A percentile compares a stretch with the other conserved stretches of the same genome.
phyloP scores from a whole-genome alignment of 2,113 vertebrate species.

The Erythrocercus mccallii region DNA sequence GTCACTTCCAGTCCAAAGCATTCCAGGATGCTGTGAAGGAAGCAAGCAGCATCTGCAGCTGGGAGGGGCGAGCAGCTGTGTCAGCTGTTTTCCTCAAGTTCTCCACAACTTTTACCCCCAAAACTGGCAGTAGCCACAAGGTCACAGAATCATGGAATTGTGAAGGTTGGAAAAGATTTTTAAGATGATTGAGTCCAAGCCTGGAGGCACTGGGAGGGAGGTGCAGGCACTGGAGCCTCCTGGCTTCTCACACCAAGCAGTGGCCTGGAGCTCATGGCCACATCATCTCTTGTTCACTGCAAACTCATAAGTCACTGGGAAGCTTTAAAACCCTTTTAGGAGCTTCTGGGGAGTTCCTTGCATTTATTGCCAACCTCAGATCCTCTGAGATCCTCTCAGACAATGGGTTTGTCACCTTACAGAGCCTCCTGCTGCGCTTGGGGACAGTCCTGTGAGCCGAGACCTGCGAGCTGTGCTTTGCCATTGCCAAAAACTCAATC shows the following conservation, averaged over 20 bases:
- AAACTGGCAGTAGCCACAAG: not conserved
- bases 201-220: not conserved
- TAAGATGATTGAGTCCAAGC: not conserved
- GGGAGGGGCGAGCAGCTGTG: not conserved
- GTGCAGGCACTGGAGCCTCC: not conserved
- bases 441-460: not conserved
- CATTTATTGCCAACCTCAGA: not conserved
- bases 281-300: fast-evolving
- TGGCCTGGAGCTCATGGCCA: not conserved
- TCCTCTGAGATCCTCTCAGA: not conserved
- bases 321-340: not conserved
- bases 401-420: not conserved
- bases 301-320: not conserved
- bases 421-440: not conserved
- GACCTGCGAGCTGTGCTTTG: not conserved
- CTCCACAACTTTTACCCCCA: fast-evolving
- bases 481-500: not conserved
- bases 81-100: fast-evolving
- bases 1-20: not conserved
- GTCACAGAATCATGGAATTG: fast-evolving
- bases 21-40: not conserved
- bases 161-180: not conserved
- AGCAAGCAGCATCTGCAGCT: not conserved
- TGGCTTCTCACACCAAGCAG: fast-evolving
- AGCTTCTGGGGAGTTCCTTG: not conserved